phyloP scores from a whole-genome alignment of 2,888 invertebrate species.

The Stegophylla sp. region DNA sequence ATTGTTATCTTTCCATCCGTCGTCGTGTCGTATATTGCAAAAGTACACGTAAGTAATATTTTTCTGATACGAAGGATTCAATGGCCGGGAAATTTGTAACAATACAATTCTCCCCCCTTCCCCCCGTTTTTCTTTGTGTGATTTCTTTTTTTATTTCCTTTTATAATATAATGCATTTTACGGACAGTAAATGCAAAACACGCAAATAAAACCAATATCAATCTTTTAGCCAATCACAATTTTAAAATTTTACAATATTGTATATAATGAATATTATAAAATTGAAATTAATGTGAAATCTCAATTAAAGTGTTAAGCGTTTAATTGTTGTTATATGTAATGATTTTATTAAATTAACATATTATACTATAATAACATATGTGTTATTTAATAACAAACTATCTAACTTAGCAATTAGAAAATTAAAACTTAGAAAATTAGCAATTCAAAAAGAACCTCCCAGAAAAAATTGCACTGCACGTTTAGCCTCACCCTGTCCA shows the following conservation, averaged over 20 bases:
- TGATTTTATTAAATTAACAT: no score
- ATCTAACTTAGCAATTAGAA: no score
- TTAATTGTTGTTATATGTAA: no score
- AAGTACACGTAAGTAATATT: not conserved
- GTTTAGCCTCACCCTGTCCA: no score
- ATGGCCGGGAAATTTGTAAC: not conserved
- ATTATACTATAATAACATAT: no score
- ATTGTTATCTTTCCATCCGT: not conserved
- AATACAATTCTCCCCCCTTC: not conserved
- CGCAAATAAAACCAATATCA: not conserved
- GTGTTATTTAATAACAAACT: no score
- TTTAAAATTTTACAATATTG: not conserved
- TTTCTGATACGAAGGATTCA: not conserved
- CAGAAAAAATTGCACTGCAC: no score
- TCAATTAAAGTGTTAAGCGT: no score
- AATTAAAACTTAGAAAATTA: no score
- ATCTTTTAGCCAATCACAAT: not conserved
- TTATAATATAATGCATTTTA: not conserved
- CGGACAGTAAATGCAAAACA: not conserved
- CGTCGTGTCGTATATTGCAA: not conserved
- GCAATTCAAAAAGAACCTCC: no score
- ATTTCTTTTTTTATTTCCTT: not conserved
- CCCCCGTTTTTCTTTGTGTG: not conserved
- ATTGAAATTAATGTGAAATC: no score
- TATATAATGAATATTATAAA: no score